These are phyloP conservation scores for Rousettus madagascariensis DNA, from an alignment of 2,797 vertebrate species.

Conservation along the genomic window DNA sequence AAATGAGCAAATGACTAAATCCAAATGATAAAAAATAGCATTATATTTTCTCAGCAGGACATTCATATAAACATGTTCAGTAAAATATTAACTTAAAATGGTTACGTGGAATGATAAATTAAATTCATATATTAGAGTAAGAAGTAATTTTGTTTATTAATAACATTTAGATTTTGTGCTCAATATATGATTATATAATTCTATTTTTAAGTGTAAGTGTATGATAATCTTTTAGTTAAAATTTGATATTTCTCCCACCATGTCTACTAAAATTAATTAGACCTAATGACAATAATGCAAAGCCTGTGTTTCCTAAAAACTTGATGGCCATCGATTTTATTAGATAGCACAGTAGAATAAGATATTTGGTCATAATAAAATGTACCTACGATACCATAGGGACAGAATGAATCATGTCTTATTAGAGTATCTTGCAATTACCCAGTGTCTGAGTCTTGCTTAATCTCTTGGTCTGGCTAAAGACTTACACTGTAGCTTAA, in stretches of 20 bases:
- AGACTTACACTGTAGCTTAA: not conserved
- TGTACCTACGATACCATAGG: not conserved
- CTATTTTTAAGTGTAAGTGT: slow-evolving; percentile 36
- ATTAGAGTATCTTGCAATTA: not conserved
- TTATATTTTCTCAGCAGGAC: slow-evolving; percentile 40
- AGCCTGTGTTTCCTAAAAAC: not conserved
- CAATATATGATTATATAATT: slow-evolving; percentile 2
- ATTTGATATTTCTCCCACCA: not conserved
- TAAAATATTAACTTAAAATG: slow-evolving; percentile 64
- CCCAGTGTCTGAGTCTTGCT: not conserved
- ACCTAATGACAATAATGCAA: not conserved
- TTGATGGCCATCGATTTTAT: not conserved
- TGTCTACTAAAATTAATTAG: not conserved
- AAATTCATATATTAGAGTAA: slow-evolving; percentile 55
- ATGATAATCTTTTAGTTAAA: slow-evolving; percentile 19
- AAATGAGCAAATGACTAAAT: slow-evolving; percentile 64
- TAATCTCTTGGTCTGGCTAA: not conserved
- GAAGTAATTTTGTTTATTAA: slow-evolving; percentile 60
- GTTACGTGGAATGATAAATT: slow-evolving; percentile 30
- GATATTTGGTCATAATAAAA: not conserved
- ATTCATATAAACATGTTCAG: slow-evolving; percentile 7
- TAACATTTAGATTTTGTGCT: slow-evolving; percentile 51
- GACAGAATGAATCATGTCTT: not conserved
- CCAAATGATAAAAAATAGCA: slow-evolving; percentile 58
- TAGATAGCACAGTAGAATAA: not conserved